phyloP scores from a whole-genome alignment of 1,140 invertebrate species.

The Procambarus virginalis region DNA sequence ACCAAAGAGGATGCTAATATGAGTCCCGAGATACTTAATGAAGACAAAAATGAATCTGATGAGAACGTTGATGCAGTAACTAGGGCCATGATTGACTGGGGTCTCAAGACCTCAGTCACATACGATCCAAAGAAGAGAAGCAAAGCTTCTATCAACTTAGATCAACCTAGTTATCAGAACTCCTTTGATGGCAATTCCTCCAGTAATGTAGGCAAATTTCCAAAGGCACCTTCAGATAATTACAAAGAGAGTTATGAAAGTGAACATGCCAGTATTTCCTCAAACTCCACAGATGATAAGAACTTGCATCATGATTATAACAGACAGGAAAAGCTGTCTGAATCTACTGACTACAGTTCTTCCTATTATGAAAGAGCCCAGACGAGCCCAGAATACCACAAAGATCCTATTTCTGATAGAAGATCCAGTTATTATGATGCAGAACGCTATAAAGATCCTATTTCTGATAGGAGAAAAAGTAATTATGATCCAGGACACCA shows the following conservation, averaged over 20 bases:
- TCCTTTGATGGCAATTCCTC: neutral
- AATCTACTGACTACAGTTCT: neutral
- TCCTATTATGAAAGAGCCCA: neutral
- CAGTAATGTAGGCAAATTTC: neutral
- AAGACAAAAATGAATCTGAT: neutral
- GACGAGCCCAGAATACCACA: neutral
- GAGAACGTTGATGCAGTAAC: constrained; percentile 11
- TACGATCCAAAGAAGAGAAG: neutral
- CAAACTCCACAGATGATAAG: neutral
- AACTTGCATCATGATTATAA: neutral
- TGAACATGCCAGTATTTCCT: neutral
- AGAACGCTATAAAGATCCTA: neutral
- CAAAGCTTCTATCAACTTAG: neutral
- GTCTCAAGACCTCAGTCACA: neutral
- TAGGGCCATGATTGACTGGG: constrained; percentile 16
- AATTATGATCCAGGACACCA: neutral
- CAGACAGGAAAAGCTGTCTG: neutral
- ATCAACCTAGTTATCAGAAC: neutral
- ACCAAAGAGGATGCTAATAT: neutral
- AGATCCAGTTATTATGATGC: neutral
- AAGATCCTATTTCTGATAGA: neutral
- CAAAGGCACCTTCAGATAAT: neutral
- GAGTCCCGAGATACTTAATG: neutral
- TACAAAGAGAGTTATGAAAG: neutral
- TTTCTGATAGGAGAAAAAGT: neutral